These are phyloP conservation scores for Belonocnema kinseyi DNA, from an alignment of 1,140 invertebrate species.

Conservation along the genomic window DNA sequence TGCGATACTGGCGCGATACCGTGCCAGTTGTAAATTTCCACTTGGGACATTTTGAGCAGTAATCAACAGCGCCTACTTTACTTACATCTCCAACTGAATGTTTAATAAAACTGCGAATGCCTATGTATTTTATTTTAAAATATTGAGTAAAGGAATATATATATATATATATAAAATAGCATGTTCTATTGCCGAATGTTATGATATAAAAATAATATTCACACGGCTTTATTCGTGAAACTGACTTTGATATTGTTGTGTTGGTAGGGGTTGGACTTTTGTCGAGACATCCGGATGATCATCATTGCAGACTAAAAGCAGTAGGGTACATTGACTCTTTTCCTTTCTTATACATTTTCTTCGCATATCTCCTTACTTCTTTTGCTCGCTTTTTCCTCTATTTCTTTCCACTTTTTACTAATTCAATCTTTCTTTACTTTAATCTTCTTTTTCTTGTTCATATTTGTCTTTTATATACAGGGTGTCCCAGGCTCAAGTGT, in stretches of 20 bases:
- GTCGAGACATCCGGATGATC: conserved; percentile 69
- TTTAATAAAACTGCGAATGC: too few species aligned
- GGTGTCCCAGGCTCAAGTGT: too few species aligned
- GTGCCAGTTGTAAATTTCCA: too few species aligned
- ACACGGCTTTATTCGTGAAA: conserved; percentile 38
- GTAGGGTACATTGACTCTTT: conserved; percentile 72
- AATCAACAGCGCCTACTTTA: too few species aligned
- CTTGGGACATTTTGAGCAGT: too few species aligned
- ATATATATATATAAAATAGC: background rate
- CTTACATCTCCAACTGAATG: too few species aligned
- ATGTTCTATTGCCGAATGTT: background rate
- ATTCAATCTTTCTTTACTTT: background rate
- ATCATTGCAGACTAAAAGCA: conserved; percentile 72
- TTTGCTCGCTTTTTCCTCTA: conserved; percentile 45
- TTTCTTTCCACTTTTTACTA: conserved; percentile 45
- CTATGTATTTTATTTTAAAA: too few species aligned
- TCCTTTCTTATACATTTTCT: conserved; percentile 57
- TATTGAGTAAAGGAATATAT: background rate
- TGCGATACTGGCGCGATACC: too few species aligned
- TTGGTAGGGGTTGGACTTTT: conserved; percentile 73
- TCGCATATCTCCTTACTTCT: conserved; percentile 31
- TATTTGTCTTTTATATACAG: conserved; percentile 32
- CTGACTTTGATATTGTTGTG: conserved; percentile 70
- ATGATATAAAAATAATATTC: background rate
- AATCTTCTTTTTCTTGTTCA: conserved; percentile 37